Base-by-base conservation (phyloP, 2,888 invertebrate species). In the Acrocera orbiculus region DNA sequence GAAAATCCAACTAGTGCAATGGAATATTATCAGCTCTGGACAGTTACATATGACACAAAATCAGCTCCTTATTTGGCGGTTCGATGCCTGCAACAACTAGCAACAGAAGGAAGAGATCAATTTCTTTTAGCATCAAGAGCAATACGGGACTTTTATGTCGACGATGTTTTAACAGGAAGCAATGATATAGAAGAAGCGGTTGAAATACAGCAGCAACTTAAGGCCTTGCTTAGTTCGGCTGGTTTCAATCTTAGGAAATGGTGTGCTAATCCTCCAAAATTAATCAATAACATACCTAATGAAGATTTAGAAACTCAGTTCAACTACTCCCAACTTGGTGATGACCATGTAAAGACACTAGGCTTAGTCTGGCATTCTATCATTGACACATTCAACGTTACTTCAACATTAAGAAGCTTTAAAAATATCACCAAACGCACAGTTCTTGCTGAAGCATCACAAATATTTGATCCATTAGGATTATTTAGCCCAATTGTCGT, bases 401-500 rank as follows among this genome's bases (percentile, higher is more conserved):
- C 5, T 5, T 4, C n/a, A 11, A 9, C 11, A 13, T 11, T 2
- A 10, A 29, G 5, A 11, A 2, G 16, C 9, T 20, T n/a, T 3
- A 24, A 5, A 31, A 11, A 15, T 4, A 7, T 16, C 1, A 31
- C 24, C 3, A 30, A 30, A 15, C 22, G 30, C 15, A 30, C n/a
- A 4, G n/a, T 30, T 15, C 13, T 20, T 3, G 15, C 30, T 10
- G n/a, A 16, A 4, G 16, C 16, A 9, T 11, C 30, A 38, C 39
- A 11, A 6, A 1, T 31, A 7, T 24, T 31, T n/a, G 31, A 31
- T 13, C 31, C 41, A 9, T 15, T 34, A n/a, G 39, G 41, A 1
- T 30, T 33, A 14, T 3, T 39, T 2, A 14, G 31, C 7, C 37
- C 40, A 4, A 10, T 28, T 4, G 27, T 27, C 2, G 23, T 32